Evolutionary conservation across 2,888 invertebrate genomes (phyloP).

Genomic region (Malthinus seriepunctatus): DNA sequence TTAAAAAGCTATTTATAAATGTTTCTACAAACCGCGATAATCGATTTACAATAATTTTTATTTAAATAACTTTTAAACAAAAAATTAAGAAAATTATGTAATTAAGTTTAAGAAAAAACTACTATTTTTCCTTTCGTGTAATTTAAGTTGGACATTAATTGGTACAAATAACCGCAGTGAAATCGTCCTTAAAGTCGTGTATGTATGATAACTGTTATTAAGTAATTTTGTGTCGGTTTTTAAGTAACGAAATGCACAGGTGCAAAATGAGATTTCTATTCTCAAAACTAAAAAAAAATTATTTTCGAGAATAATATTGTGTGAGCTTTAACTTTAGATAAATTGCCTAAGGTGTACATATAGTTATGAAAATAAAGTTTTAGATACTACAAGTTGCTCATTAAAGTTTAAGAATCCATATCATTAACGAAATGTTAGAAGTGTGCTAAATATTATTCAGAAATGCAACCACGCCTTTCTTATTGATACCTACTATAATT

Average conservation of each 20-base stretch:
- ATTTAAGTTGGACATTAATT: slow-evolving; percentile 9
- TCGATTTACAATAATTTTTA: slow-evolving; percentile 1
- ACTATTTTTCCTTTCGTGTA: background rate
- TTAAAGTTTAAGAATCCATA: too few relatives aligned
- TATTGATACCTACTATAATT: too few relatives aligned
- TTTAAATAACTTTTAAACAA: background rate
- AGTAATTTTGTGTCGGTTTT: slow-evolving; percentile 31
- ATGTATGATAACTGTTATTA: slow-evolving; percentile 37
- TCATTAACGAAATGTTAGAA: too few relatives aligned
- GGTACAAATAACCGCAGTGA: slow-evolving; percentile 1
- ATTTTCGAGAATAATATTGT: background rate
- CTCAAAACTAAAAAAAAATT: background rate
- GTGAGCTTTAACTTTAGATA: too few relatives aligned
- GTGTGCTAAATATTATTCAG: too few relatives aligned
- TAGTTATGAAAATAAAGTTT: too few relatives aligned
- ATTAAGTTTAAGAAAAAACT: too few relatives aligned
- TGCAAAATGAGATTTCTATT: slow-evolving; percentile 23
- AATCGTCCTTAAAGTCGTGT: slow-evolving; percentile 9
- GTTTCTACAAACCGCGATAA: background rate
- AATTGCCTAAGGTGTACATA: too few relatives aligned
- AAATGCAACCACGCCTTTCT: too few relatives aligned
- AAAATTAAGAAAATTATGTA: slow-evolving; percentile 6
- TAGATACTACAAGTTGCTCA: too few relatives aligned
- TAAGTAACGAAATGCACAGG: slow-evolving; percentile 36
- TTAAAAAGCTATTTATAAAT: background rate